Base-by-base conservation (phyloP, 2,888 invertebrate species). In the Steinernema carpocapsae region DNA sequence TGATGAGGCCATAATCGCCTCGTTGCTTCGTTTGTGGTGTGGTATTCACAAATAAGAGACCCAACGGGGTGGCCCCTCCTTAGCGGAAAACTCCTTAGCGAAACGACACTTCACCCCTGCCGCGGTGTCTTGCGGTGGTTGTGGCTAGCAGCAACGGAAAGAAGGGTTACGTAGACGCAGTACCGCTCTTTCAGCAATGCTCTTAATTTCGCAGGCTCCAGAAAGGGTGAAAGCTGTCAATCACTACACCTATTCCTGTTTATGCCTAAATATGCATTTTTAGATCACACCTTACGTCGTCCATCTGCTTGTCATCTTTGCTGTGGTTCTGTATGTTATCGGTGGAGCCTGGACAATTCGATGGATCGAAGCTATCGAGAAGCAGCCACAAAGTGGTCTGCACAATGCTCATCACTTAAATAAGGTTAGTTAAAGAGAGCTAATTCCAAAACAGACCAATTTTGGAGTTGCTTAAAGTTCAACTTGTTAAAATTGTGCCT, bases 261-360 rank as follows among this genome's bases (percentile, higher is more conserved):
- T 3, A 26, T 17, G 70, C 37, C 70, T n/a, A 37, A 32, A 0
- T 19, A 19, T n/a, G 19, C 29, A 2, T 74, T 77, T 83, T 73
- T 76, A 84, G 84, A 73, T 82, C 51, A 78, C 82, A 0, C 84
- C 84, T 7, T 84, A 84, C 71, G 73, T 82, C n/a, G 81, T 84
- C 26, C 83, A 84, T 45, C 70, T 80, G 29, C 76, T 76, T 14
- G 82, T 84, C 79, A 80, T 83, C 10, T 51, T 78, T 26, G 80
- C 76, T 12, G 84, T 84, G 19, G 80, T 78, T 0, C 72, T 77
- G 32, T 84, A 84, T 72, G 83, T 84, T 4, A 42, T 84, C 4
- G 73, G 76, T 2, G 84, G 84, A 1, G 84, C 84, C 4, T 79
- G 75, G 7, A 77, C 80, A 14, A 84, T 84, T 45, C 73, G 84